phyloP scores from a whole-genome alignment of 2,888 invertebrate species.

The Stenolophus ochropezus region DNA sequence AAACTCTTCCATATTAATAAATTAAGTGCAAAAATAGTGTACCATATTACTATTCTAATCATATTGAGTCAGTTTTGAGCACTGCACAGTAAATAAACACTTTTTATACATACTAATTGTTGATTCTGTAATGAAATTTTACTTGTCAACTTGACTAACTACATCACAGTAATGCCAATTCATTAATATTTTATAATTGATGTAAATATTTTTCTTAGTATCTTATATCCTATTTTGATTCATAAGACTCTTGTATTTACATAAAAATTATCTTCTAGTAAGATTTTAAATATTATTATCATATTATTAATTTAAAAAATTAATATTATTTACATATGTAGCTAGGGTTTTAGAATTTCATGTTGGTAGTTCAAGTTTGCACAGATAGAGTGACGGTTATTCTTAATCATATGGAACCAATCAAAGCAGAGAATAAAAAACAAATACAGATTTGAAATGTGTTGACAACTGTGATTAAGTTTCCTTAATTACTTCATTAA shows the following conservation, averaged over 20 bases:
- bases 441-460: constrained; percentile 52
- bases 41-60: constrained; percentile 50
- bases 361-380: background rate
- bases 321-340: background rate
- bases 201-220: background rate
- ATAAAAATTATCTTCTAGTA: background rate
- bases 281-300: background rate
- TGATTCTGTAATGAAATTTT: constrained; percentile 43
- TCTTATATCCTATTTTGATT: background rate
- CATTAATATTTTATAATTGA: background rate
- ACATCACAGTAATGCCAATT: constrained; percentile 5
- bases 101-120: constrained; percentile 56
- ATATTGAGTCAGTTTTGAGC: constrained; percentile 46
- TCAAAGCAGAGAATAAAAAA: constrained; percentile 50
- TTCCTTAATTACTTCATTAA: constrained; percentile 24
- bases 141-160: constrained; percentile 37
- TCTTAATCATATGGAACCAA: constrained; percentile 53
- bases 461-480: constrained; percentile 56
- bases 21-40: constrained; percentile 45
- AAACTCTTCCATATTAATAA: constrained; percentile 42
- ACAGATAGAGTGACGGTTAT: constrained; percentile 47
- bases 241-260: background rate
- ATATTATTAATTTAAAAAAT: background rate
- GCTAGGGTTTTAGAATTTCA: background rate
- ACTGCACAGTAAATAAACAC: constrained; percentile 51